A percentile compares a stretch with the other conserved stretches of the same genome.
phyloP scores from a whole-genome alignment of 37 sponge, comb jelly and placozoan genomes.

The Corticium candelabrum region DNA sequence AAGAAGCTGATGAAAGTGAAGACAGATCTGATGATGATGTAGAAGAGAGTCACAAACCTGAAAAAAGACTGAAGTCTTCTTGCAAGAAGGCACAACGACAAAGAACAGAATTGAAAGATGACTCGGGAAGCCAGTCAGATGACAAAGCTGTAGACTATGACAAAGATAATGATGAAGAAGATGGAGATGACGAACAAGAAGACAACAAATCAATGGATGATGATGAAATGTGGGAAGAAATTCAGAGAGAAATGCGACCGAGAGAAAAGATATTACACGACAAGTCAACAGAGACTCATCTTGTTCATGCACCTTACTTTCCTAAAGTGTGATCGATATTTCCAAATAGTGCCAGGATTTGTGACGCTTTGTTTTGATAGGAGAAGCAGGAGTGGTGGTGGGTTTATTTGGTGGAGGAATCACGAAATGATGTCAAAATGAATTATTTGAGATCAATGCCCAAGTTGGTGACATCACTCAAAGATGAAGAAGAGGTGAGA shows the following conservation, averaged over 20 bases:
- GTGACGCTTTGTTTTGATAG: slow-evolving; percentile 18
- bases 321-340: slow-evolving; percentile 33
- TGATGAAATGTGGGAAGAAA: slow-evolving; percentile 67
- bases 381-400: slow-evolving; percentile 93
- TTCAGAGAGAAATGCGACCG: slow-evolving; percentile 42
- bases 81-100: neutral
- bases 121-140: too few relatives aligned
- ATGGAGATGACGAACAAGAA: slow-evolving; percentile 31
- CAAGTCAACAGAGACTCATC: slow-evolving; percentile 36
- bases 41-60: slow-evolving; percentile 2
- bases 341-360: neutral
- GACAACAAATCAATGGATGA: neutral
- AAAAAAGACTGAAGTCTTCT: slow-evolving; percentile 5
- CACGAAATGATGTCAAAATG: too few relatives aligned
- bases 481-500: slow-evolving; percentile 33
- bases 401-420: slow-evolving; percentile 66
- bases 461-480: slow-evolving; percentile 50
- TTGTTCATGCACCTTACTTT: slow-evolving; percentile 73
- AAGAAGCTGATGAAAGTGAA: slow-evolving; percentile 11
- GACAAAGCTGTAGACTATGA: too few relatives aligned
- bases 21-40: slow-evolving; percentile 21
- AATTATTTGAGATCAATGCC: slow-evolving; percentile 46
- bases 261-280: slow-evolving; percentile 29
- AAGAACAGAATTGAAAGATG: too few relatives aligned
- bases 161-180: too few relatives aligned